Evolutionary conservation across 2,113 vertebrate genomes (phyloP).

Genomic region (Symphodus melops): DNA sequence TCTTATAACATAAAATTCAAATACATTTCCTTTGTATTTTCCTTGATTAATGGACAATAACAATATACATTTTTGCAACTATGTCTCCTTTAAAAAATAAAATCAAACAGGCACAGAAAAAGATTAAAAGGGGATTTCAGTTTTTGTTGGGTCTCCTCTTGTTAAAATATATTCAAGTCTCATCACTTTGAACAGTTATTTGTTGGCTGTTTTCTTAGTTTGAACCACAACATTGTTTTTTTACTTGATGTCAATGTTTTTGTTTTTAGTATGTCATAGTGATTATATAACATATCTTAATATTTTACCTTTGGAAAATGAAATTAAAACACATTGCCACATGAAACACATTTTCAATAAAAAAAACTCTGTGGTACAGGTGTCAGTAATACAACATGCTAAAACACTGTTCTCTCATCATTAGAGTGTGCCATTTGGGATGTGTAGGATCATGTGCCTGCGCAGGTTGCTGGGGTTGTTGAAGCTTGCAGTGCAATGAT

Average conservation of each 20-base stretch:
- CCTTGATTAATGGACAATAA: background rate
- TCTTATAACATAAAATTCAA: background rate
- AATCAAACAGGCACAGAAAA: no score
- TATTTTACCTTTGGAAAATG: no score
- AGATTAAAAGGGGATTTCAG: constrained; percentile 2
- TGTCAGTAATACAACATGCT: constrained; percentile 1
- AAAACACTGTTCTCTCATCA: background rate
- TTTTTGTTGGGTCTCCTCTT: background rate
- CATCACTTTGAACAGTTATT: background rate
- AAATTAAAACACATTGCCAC: background rate
- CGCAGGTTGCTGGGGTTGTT: constrained; percentile 84
- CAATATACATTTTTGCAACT: background rate
- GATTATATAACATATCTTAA: no score
- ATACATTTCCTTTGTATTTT: background rate
- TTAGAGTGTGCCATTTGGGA: constrained; percentile 48
- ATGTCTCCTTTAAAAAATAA: background rate
- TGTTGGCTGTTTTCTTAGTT: background rate
- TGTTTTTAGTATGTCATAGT: background rate
- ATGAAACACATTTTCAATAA: background rate
- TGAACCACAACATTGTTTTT: background rate
- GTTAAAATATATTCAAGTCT: no score
- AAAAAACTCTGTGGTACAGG: background rate
- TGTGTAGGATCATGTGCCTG: constrained; percentile 79
- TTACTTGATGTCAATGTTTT: background rate
- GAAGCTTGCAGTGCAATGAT: constrained; percentile 84